These are phyloP conservation scores for Spermophilus dauricus DNA, from an alignment of 2,113 vertebrate species.

Conservation along the genomic window DNA sequence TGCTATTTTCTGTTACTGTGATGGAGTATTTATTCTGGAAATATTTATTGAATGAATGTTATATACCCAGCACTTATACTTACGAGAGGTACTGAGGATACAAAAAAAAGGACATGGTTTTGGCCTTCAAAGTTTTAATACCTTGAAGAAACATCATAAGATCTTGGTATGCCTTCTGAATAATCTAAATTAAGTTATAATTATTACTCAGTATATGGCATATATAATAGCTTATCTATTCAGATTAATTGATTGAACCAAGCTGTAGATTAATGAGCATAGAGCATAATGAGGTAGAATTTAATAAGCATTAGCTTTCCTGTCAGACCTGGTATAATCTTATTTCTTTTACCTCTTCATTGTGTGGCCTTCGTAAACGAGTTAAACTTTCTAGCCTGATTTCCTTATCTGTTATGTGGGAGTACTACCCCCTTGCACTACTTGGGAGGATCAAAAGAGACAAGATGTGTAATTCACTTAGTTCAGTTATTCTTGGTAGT, in stretches of 20 bases:
- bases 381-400: background rate
- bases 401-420: slow-evolving; percentile 25
- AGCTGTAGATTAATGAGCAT: background rate
- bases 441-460: background rate
- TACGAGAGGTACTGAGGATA: background rate
- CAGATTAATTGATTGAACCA: background rate
- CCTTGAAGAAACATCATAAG: background rate
- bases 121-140: background rate
- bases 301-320: slow-evolving; percentile 50
- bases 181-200: background rate
- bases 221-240: slow-evolving; percentile 4
- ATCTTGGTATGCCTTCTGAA: background rate
- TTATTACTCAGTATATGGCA: background rate
- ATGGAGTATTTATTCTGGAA: slow-evolving; percentile 43
- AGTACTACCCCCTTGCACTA: background rate
- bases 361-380: slow-evolving; percentile 46
- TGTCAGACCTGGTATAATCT: slow-evolving; percentile 36
- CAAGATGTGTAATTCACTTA: background rate
- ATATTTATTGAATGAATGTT: slow-evolving; percentile 8
- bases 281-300: slow-evolving; percentile 1
- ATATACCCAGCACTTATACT: background rate
- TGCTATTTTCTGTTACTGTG: background rate
- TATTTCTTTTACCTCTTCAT: slow-evolving; percentile 29
- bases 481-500: background rate
- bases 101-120: background rate